These are phyloP conservation scores for Sebastes minor DNA, from an alignment of 2,797 vertebrate species.

Conservation along the genomic window DNA sequence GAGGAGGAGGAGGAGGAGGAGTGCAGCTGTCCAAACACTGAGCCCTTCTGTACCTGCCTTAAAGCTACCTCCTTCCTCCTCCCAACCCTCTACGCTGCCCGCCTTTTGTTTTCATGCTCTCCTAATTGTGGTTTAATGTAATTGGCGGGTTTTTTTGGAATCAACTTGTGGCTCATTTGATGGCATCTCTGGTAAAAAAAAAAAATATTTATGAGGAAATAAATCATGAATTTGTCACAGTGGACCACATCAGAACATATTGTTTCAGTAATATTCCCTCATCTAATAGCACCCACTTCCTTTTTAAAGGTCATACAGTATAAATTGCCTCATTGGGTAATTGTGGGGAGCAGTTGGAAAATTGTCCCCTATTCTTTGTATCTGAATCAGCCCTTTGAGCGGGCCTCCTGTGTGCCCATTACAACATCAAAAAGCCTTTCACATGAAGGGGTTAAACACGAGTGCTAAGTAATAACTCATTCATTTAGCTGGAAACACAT, in stretches of 20 bases:
- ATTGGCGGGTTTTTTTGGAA: neutral
- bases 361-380: slow-evolving; percentile 14
- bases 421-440: slow-evolving; percentile 13
- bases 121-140: neutral
- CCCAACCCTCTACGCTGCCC: neutral
- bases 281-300: neutral
- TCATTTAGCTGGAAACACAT: neutral
- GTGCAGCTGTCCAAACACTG: slow-evolving; percentile 90
- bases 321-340: neutral
- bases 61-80: slow-evolving; percentile 14
- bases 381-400: neutral
- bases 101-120: neutral
- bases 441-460: slow-evolving; percentile 2
- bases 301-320: neutral
- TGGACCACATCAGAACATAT: neutral
- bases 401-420: neutral
- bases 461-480: neutral
- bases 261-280: neutral
- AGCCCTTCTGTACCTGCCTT: slow-evolving; percentile 79
- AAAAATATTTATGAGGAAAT: neutral
- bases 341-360: slow-evolving; percentile 27
- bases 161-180: neutral
- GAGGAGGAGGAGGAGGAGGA: neutral
- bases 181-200: neutral
- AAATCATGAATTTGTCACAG: slow-evolving; percentile 14